Percentiles rank a stretch among this genome's conserved stretches.
phyloP scores from a whole-genome alignment of 2,888 invertebrate genomes.

The Noctua comes region DNA sequence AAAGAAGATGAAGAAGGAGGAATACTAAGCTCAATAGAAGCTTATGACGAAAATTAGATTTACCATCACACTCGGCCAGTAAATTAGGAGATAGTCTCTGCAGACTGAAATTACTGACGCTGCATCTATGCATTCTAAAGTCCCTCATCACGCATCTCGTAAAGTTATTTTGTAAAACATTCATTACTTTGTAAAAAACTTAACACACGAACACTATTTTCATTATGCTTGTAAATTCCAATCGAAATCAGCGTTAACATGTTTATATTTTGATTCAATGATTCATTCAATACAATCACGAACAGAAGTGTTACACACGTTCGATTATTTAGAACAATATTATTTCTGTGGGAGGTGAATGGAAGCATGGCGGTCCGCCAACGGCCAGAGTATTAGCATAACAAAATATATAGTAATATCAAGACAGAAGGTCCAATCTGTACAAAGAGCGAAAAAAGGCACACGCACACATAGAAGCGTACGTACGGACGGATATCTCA shows the following conservation, averaged over 20 bases:
- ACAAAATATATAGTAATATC: neutral
- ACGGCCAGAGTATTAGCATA: conserved; percentile 1
- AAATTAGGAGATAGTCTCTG: neutral
- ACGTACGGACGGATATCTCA: no score
- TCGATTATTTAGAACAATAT: conserved; percentile 57
- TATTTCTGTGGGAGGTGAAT: conserved; percentile 54
- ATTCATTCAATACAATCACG: conserved; percentile 60
- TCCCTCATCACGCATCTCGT: neutral
- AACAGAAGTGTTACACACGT: conserved; percentile 47
- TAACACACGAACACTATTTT: neutral
- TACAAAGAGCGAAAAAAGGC: neutral
- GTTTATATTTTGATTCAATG: conserved; percentile 63
- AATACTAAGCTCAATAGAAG: neutral
- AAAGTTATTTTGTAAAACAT: neutral
- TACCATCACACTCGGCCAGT: neutral
- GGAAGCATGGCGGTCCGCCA: conserved; percentile 55
- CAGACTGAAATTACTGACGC: neutral
- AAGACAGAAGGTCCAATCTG: conserved; percentile 24
- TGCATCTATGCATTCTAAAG: neutral
- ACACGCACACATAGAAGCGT: neutral
- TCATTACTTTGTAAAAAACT: neutral
- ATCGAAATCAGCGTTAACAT: conserved; percentile 50
- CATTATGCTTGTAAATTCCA: conserved; percentile 13
- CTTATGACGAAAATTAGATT: neutral
- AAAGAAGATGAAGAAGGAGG: neutral